A percentile compares a stretch with the other conserved stretches of the same genome.
Evolutionary conservation across 2,797 vertebrate species (phyloP).

Genomic region (Calcarius lapponicus): DNA sequence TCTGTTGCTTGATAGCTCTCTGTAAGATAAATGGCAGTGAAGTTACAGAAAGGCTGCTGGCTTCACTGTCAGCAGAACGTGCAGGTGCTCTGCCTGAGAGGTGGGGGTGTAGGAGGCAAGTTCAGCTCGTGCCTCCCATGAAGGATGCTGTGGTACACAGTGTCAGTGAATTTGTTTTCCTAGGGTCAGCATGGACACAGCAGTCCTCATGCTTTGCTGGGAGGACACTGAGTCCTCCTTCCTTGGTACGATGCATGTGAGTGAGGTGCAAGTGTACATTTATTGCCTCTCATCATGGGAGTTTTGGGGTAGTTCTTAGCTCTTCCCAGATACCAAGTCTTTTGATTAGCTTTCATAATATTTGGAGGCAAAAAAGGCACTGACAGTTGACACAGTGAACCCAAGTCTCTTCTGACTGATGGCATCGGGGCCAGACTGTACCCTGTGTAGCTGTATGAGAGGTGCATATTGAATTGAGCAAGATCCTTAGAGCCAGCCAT

Average conservation of each 20-base stretch:
- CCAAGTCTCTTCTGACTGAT: background rate
- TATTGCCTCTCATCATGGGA: background rate
- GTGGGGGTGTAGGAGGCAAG: background rate
- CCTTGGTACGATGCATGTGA: rapidly evolving
- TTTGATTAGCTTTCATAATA: background rate
- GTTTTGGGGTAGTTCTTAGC: background rate
- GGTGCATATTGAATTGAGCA: background rate
- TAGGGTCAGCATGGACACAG: background rate
- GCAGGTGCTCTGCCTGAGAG: background rate
- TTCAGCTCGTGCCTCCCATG: background rate
- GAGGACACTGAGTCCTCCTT: background rate
- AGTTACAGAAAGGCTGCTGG: background rate
- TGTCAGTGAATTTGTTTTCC: background rate
- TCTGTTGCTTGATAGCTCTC: background rate
- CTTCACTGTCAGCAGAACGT: background rate
- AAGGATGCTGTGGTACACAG: background rate
- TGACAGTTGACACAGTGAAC: background rate
- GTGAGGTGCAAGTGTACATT: background rate
- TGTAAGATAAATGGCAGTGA: background rate
- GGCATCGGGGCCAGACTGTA: background rate
- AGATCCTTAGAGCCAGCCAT: background rate
- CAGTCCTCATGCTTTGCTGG: background rate
- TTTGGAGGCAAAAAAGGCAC: background rate
- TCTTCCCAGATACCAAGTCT: background rate
- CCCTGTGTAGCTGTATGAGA: background rate